These are phyloP conservation scores for Pristiophorus japonicus DNA, from an alignment of 2,113 vertebrate species.

Conservation along the genomic window DNA sequence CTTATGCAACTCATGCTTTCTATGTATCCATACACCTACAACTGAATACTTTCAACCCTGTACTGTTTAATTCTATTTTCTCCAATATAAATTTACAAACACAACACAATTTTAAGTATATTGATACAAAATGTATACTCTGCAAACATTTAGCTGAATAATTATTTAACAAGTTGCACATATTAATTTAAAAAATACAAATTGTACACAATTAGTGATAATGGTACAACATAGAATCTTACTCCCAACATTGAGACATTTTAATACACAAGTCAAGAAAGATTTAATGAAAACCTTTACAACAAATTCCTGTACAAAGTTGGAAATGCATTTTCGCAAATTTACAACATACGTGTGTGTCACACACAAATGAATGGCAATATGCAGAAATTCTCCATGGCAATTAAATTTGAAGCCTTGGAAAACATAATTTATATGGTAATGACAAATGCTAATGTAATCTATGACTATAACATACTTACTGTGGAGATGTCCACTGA, in stretches of 20 bases:
- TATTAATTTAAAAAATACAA: conserved; percentile 4
- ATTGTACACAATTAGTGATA: not conserved
- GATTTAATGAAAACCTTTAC: not conserved
- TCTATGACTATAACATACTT: not conserved
- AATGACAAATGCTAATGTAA: not conserved
- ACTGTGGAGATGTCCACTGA: not conserved
- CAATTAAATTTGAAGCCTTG: conserved; percentile 17
- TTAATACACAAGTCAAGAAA: conserved; percentile 2
- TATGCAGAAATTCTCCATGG: not conserved
- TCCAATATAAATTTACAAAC: not conserved
- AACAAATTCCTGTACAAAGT: conserved; percentile 1
- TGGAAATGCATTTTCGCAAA: not conserved
- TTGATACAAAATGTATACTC: conserved; percentile 1
- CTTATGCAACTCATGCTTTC: not conserved
- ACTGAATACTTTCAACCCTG: not conserved
- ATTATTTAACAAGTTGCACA: not conserved
- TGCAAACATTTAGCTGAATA: not conserved
- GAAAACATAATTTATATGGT: not conserved
- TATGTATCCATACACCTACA: not conserved
- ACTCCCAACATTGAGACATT: not conserved
- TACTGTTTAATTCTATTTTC: not conserved
- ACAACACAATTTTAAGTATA: not conserved
- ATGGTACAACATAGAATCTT: not conserved
- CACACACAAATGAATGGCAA: not conserved
- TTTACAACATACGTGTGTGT: not conserved